Base-by-base conservation (phyloP, 2,888 invertebrate species). In the Prenolepis imparis region DNA sequence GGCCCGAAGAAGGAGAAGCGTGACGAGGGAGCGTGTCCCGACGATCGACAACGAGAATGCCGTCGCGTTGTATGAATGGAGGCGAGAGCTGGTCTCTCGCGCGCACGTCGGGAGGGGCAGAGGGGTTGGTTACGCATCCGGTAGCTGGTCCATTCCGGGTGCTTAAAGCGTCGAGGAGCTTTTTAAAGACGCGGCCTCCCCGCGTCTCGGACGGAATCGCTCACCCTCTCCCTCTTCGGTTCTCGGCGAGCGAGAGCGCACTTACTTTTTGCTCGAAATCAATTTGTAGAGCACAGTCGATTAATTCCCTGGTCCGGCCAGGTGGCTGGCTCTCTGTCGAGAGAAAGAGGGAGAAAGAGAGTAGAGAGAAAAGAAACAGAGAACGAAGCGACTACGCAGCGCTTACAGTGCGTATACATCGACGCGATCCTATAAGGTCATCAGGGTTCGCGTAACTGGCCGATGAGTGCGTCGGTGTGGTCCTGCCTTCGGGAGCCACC, bases 271-370 rank as follows among this genome's bases (percentile, higher is more conserved):
- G 91, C 91, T 91, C 91, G 86, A 91, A 92, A 92, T 92, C 92
- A 92, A 92, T 92, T 92, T 92, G 92, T 92, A 90, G 86, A 88
- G 90, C 89, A 90, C 90, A 91, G 91, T 91, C 91, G 89, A 92
- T 92, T 92, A 92, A 92, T 92, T 92, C 91, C 84, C 78, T 85
- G 87, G 85, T 88, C 86, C 32, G 89, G 77, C 89, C 88, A 90
- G 90, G 89, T 90, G 91, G 90, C 86, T 88, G 83, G 80, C 85
- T 68, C 70, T 59, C 52, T 59, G 15, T 1, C 12, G 36, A 36
- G 36, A 8, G 21, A 18, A 21, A 55, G 36, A 59, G 41, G 4
- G 36, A 61, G 83, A 73, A 12, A 52, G 36, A 61, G 36, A 28
- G 48, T 32, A 8, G 18, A 28, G 18, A 12, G 24, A 4, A 63